Base-by-base conservation (phyloP, 1,140 invertebrate genomes). In the Sitophilus oryzae region DNA sequence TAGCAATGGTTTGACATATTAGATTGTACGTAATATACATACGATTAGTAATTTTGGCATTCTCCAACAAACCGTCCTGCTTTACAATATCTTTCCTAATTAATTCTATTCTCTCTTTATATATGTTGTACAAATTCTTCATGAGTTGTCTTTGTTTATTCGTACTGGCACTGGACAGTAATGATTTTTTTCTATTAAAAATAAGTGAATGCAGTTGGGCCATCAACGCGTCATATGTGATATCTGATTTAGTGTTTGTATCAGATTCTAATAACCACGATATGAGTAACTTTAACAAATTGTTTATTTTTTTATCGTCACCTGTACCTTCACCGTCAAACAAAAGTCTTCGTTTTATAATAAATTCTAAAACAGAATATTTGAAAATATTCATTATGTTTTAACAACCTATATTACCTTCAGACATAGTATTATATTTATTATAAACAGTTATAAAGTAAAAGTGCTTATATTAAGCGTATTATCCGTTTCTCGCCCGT, bases 281-380 rank as follows among this genome's bases (percentile, higher is more conserved):
- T 15, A 91, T 81, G 58, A 95, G 89, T 8, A 84, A 85, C 75
- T 92, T 95, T 15, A 95, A 70, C 2, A 96, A 71, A 42, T 86
- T 81, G 66, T 89, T 93, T 14, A 97, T 76, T 59, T 91, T 74
- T 56, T 92, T 80, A 71, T 96, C 93, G 74, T 98, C 93, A 34
- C 92, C 93, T 18, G 89, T 93, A 21, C 93, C 93, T 81, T 97
- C 93, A 20, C 93, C 93, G 73, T 97, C 93, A 67, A 96, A 93
- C 6, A 96, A 73, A 14, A 97, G 73, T 58, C 92, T 79, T 58
- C 91, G 78, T 59, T 89, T 82, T 56, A 96, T 95, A 41, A 96
- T 87, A 72, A 96, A 93, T 74, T 96, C 93, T 92, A 68, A 2
- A 82, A 81, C n/a, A n/a, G n/a, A n/a, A 11, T 30, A 30, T 30